A percentile compares a stretch with the other conserved stretches of the same genome.
Evolutionary conservation across 2,797 vertebrate genomes (phyloP).

Genomic region (Rhinella marina): DNA sequence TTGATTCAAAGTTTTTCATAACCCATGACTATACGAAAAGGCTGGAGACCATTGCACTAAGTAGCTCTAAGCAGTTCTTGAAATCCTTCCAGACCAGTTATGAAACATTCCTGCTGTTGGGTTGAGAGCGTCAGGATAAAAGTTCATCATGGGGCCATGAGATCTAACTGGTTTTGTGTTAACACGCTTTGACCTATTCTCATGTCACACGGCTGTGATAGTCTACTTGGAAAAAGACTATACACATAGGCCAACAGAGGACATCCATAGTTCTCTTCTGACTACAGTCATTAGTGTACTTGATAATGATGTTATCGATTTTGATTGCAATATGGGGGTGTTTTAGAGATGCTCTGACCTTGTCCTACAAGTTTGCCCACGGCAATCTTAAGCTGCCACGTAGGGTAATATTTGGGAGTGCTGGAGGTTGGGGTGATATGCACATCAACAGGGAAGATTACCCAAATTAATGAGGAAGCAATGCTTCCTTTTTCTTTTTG

Average conservation of each 20-base stretch:
- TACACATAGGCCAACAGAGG: background rate
- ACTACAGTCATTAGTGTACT: background rate
- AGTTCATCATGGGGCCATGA: background rate
- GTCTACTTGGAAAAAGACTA: background rate
- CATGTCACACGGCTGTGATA: background rate
- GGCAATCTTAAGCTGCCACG: no score
- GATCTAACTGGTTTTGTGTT: background rate
- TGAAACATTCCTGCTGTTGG: background rate
- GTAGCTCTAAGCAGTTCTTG: background rate
- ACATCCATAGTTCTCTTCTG: background rate
- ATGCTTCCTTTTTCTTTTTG: background rate
- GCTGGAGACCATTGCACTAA: background rate
- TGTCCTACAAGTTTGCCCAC: background rate
- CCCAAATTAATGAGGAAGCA: background rate
- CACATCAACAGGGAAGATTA: slow-evolving; percentile 1
- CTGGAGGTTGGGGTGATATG: background rate
- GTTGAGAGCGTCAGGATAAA: background rate
- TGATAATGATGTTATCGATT: background rate
- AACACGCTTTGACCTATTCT: background rate
- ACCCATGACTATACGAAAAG: background rate
- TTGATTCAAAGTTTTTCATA: background rate
- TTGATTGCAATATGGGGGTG: no score
- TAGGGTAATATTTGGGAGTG: background rate
- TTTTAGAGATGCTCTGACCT: background rate
- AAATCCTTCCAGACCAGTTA: background rate